These are phyloP conservation scores for Sarcophaga bullata DNA, from an alignment of 1,140 invertebrate genomes.

Conservation along the genomic window DNA sequence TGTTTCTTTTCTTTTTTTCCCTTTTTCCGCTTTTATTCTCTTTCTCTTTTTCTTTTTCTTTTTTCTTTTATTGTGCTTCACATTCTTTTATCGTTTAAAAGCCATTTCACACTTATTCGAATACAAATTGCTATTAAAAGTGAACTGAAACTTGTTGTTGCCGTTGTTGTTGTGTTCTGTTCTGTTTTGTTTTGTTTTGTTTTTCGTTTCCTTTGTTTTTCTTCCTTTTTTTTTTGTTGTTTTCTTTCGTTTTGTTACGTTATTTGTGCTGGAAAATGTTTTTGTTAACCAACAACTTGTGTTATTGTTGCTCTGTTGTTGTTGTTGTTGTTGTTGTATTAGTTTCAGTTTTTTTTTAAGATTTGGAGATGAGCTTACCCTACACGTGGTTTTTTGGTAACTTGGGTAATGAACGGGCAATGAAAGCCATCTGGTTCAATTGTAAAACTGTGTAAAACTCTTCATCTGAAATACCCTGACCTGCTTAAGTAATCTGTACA, in stretches of 20 bases:
- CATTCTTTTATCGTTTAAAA: slow-evolving; percentile 41
- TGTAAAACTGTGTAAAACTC: too few species aligned
- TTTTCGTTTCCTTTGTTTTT: background rate
- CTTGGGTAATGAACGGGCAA: too few species aligned
- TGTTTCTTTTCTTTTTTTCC: background rate
- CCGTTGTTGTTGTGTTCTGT: background rate
- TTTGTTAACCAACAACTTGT: too few species aligned
- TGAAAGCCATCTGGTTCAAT: too few species aligned
- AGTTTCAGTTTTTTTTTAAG: too few species aligned
- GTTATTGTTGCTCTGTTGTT: too few species aligned
- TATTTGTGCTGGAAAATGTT: too few species aligned
- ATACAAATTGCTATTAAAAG: slow-evolving; percentile 41
- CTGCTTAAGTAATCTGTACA: too few species aligned
- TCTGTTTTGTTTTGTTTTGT: background rate
- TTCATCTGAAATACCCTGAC: too few species aligned
- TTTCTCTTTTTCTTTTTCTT: background rate
- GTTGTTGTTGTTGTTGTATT: too few species aligned
- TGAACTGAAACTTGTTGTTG: slow-evolving; percentile 23
- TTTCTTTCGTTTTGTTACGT: background rate
- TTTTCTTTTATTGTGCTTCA: background rate
- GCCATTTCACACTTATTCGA: slow-evolving; percentile 39
- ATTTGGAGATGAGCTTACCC: too few species aligned
- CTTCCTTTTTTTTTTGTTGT: background rate
- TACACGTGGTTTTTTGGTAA: too few species aligned
- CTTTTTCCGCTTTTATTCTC: background rate